Percentiles rank a stretch among this genome's conserved stretches.
These are phyloP conservation scores for Bergia sp. DNA, from an alignment of 92 coral and sea anemone species.

Conservation along the genomic window DNA sequence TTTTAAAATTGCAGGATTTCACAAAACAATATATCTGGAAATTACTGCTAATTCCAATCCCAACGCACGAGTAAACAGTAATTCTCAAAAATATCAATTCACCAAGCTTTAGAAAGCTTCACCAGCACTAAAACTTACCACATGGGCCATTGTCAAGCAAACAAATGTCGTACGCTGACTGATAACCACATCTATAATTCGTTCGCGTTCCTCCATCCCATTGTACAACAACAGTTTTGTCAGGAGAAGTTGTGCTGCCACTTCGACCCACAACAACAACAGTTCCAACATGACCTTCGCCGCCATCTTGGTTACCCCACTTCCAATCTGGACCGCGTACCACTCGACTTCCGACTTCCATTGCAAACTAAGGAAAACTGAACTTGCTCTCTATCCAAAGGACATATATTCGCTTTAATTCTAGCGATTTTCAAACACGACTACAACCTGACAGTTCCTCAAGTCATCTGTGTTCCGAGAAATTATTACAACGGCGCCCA, in stretches of 20 bases:
- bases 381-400: background rate
- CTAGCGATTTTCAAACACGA: no score
- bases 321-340: slow-evolving; percentile 91
- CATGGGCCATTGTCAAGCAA: slow-evolving; percentile 80
- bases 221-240: slow-evolving; percentile 87
- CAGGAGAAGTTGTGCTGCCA: slow-evolving; percentile 83
- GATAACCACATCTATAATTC: slow-evolving; percentile 88
- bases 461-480: background rate
- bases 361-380: slow-evolving; percentile 7
- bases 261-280: slow-evolving; percentile 78
- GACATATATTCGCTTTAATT: background rate
- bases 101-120: no score
- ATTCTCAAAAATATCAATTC: no score
- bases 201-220: slow-evolving; percentile 92
- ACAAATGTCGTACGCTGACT: slow-evolving; percentile 75
- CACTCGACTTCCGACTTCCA: slow-evolving; percentile 83
- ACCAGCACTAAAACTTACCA: slow-evolving; percentile 51
- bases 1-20: background rate
- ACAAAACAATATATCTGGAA: background rate
- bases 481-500: background rate
- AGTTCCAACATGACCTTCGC: slow-evolving; percentile 90
- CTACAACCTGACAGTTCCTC: background rate
- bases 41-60: no score
- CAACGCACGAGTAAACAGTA: background rate
- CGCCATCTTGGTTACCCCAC: slow-evolving; percentile 92